Base-by-base conservation (phyloP, 1,140 invertebrate genomes). In the Parapsyche elsis region DNA sequence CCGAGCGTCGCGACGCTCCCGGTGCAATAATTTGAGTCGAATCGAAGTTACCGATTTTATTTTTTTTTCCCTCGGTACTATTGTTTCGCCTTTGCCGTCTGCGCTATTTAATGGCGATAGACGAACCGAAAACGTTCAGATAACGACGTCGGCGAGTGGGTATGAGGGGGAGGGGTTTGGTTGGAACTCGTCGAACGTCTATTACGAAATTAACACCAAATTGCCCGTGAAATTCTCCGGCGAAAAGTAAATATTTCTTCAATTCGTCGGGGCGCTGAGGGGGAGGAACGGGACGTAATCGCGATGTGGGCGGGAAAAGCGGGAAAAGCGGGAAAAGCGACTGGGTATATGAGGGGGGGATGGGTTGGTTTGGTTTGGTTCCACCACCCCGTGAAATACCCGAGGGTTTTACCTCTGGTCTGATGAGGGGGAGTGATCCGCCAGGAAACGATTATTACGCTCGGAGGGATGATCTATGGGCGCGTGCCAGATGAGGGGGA, bases 391-490 rank as follows among this genome's bases (percentile, higher is more conserved):
- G 44, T 23, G 73, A 75, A 75, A 49, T 75, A 75, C 14, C 73
- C 46, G 73, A 75, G 44, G 38, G 73, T 53, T 74, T 12, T 16
- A 19, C 21, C 70, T 45, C 26, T 14, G 38, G 12, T 0, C 70
- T 71, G 70, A 71, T 71, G 70, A 71, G 38, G 26, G 70, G 70
- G 26, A 71, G 70, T 38, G 70, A 71, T 71, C 26, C 70, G 61
- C 59, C 64, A 49, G 76, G 76, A 71, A 71, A 70, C 76, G 76
- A 78, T 78, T 78, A 78, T 78, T 77, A 67, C 76, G 64, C 23
- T 49, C 64, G 44, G 61, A 21, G 44, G 76, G 64, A 71, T 70
- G 61, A 78, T 78, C 61, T 44, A 78, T 77, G 44, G 76, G 76
- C 44, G 21, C 53, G 76, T 26, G 67, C 53, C 30, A 30, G 73